These are phyloP conservation scores for Berghia stephanieae DNA, from an alignment of 1,140 invertebrate genomes.

Conservation along the genomic window DNA sequence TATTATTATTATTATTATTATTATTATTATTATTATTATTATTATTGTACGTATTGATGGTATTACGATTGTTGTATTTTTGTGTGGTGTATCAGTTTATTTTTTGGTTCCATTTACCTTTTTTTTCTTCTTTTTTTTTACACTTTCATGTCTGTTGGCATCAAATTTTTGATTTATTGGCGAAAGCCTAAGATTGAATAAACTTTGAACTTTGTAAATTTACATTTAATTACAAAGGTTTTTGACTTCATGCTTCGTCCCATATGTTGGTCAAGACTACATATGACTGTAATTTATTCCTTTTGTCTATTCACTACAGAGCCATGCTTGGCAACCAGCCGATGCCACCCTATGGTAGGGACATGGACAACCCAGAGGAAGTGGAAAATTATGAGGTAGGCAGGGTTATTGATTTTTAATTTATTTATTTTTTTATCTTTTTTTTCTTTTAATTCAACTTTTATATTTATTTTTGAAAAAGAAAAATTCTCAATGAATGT, in stretches of 20 bases:
- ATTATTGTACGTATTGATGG: too few species aligned
- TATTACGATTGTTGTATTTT: too few species aligned
- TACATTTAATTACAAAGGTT: not conserved
- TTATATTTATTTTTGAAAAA: not conserved
- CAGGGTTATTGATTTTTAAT: not conserved
- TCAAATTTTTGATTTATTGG: too few species aligned
- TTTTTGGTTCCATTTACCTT: too few species aligned
- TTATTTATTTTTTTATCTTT: too few species aligned
- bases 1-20: not conserved
- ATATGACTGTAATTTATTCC: not conserved
- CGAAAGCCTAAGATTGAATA: too few species aligned
- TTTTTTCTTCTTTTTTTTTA: too few species aligned
- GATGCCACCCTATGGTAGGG: slow-evolving; percentile 77
- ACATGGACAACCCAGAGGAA: slow-evolving; percentile 77
- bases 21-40: not conserved
- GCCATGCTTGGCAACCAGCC: slow-evolving; percentile 88
- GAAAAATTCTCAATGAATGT: not conserved
- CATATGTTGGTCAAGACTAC: not conserved
- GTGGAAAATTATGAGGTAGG: slow-evolving; percentile 70
- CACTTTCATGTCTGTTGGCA: too few species aligned
- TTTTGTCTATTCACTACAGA: slow-evolving; percentile 66
- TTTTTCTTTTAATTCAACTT: too few species aligned
- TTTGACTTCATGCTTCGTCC: not conserved
- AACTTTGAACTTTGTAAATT: too few species aligned
- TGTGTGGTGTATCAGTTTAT: too few species aligned